Base-by-base conservation (phyloP, 2,113 vertebrate genomes). In the Hyla sarda region DNA sequence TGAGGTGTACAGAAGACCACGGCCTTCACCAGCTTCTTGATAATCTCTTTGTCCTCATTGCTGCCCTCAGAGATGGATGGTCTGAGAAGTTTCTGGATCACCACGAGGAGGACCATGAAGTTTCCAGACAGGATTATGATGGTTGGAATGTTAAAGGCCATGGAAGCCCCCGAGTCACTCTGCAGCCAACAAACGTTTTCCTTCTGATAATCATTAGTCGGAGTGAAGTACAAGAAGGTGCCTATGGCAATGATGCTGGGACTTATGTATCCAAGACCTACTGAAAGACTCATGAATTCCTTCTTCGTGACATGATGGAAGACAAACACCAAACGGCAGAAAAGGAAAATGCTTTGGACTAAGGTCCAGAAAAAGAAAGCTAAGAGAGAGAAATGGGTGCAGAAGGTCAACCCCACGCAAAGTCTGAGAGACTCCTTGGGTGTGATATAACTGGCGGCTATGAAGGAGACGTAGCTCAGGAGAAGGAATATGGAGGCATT, bases 1-100 rank as follows among this genome's bases (percentile, higher is more conserved):
- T 84, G 82, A 5, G 82, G 82, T 14, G 82, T 84, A 11, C 82
- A 84, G 52, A 74, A 84, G 34, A 84, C 23, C 0, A 84, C 71
- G 5, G 82, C 82, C 71, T 84, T 84, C 69, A 75, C 52, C 52
- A 84, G 52, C 71, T 84, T 84, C 82, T 84, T 84, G 16, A 84
- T 71, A 30, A 74, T 71, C 16, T 84, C 82, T 32, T 84, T 71
- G 47, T 84, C 71, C 50, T 84, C 82, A 11, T 23, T 17, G 67
- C 23, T 74, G 17, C 82, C 82, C n/a, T 83, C 82, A 41, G 82
- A 83, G 56, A 83, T 83, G 69, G 82, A 83, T 34, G 48, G 48
- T 58, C 82, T 73, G 69, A 83, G 82, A 28, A 83, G 48, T 28
- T 73, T 83, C 11, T 41, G 65, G 69, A 83, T 74, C 8, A 83